phyloP scores from a whole-genome alignment of 2,113 vertebrate genomes.

The Calypte anna region DNA sequence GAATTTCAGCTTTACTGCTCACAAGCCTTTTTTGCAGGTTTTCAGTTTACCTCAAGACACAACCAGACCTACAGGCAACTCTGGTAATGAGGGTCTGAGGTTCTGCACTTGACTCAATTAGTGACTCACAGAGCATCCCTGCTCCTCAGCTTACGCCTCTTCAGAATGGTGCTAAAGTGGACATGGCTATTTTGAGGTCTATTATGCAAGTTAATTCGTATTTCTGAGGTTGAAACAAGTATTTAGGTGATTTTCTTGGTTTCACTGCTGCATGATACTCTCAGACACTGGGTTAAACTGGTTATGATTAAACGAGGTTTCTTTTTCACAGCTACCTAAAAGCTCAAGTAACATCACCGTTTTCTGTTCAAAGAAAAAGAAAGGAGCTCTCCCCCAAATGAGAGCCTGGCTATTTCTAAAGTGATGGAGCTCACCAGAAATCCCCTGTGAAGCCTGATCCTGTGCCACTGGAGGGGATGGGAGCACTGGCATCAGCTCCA shows the following conservation, averaged over 20 bases:
- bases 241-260: neutral
- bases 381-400: neutral
- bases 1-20: neutral
- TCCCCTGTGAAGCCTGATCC: neutral
- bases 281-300: neutral
- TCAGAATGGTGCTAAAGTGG: neutral
- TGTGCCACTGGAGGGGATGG: accelerated
- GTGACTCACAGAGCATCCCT: neutral
- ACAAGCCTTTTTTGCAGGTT: neutral
- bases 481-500: neutral
- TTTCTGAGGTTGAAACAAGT: neutral
- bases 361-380: neutral
- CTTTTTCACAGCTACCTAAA: neutral
- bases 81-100: constrained; percentile 17
- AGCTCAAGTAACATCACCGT: neutral
- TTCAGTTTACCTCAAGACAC: constrained; percentile 4
- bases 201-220: neutral
- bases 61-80: neutral
- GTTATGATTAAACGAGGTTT: neutral
- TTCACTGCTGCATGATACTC: neutral
- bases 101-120: constrained; percentile 15
- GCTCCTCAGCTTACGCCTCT: neutral
- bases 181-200: neutral
- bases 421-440: neutral
- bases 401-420: neutral